Percentiles rank a stretch among this genome's conserved stretches.
Conservation (phyloP, 2,113 vertebrate species). For the Callipepla californica region DNA sequence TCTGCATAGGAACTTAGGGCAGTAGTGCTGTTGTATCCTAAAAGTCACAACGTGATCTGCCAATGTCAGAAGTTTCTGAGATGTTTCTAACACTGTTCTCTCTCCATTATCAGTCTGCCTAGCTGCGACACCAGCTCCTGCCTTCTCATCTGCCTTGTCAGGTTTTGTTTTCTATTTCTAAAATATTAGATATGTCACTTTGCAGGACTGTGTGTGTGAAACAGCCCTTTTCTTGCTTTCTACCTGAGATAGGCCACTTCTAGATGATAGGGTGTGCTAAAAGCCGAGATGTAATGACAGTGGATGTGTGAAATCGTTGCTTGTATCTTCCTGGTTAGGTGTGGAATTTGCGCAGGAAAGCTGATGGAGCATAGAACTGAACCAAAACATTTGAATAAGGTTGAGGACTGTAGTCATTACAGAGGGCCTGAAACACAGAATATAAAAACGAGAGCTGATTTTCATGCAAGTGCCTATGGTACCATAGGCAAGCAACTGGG, state of each 20-base stretch:
- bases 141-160: slow-evolving; percentile 10
- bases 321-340: too few species aligned
- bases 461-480: background rate
- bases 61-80: background rate
- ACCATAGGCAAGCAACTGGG: background rate
- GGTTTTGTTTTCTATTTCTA: slow-evolving; percentile 2
- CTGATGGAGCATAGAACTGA: background rate
- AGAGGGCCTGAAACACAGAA: background rate
- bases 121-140: background rate
- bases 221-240: background rate
- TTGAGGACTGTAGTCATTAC: background rate
- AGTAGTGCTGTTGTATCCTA: background rate
- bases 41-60: background rate
- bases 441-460: slow-evolving; percentile 4
- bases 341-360: background rate
- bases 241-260: background rate
- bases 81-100: background rate
- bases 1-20: background rate
- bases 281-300: background rate
- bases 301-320: background rate
- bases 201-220: background rate
- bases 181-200: background rate
- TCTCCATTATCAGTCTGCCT: background rate
- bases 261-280: background rate
- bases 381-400: background rate